phyloP scores from a whole-genome alignment of 35 echinoderm and acorn worm species.

The Ophiothrix spiculata region DNA sequence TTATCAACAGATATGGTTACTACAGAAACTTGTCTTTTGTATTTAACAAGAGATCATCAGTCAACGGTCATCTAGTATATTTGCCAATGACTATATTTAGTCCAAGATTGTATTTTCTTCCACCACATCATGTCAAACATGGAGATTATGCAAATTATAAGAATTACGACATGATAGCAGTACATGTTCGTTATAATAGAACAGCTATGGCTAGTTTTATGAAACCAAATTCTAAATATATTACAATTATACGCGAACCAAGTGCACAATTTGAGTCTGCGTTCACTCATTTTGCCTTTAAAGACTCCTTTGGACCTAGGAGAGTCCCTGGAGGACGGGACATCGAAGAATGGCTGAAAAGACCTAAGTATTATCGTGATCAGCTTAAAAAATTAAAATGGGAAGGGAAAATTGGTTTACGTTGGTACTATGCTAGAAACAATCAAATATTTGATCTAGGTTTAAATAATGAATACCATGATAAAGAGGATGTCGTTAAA shows the following conservation, averaged over 20 bases:
- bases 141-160: conserved; percentile 5
- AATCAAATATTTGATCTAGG: conserved; percentile 69
- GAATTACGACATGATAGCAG: conserved; percentile 68
- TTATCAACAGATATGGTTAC: conserved; percentile 43
- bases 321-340: not conserved
- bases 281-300: conserved; percentile 56
- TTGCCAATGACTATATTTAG: not conserved
- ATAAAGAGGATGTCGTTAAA: conserved; percentile 13
- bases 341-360: conserved; percentile 20
- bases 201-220: conserved; percentile 56
- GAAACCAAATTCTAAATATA: conserved; percentile 62
- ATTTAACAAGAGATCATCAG: not conserved
- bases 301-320: conserved; percentile 23
- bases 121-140: not conserved
- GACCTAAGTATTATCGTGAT: conserved; percentile 42
- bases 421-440: conserved; percentile 55
- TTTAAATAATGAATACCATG: conserved; percentile 42
- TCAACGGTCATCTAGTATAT: not conserved
- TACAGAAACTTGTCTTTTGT: conserved; percentile 29
- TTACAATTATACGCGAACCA: conserved; percentile 85
- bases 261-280: conserved; percentile 87
- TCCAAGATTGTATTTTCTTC: not conserved
- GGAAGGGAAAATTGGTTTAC: conserved; percentile 46
- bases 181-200: conserved; percentile 60
- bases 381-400: conserved; percentile 47